These are phyloP conservation scores for Apodemia mormo DNA, from an alignment of 2,888 invertebrate species.

Conservation along the genomic window DNA sequence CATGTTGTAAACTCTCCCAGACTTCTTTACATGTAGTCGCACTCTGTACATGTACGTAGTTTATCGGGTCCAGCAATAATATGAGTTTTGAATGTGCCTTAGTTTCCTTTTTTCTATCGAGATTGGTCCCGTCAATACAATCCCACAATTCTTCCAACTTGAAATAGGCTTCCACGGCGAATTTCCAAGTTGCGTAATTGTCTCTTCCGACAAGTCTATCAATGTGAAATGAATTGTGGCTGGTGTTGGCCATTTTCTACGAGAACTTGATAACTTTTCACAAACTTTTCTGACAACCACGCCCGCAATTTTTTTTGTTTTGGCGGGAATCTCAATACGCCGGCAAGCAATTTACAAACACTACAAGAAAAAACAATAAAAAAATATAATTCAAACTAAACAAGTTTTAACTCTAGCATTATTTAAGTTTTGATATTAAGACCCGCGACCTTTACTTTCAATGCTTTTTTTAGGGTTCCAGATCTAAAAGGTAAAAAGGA, in stretches of 20 bases:
- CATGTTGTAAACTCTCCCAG: constrained; percentile 26
- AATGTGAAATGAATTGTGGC: not conserved
- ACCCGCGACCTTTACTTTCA: too few species aligned
- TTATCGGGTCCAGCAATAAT: not conserved
- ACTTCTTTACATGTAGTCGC: constrained; percentile 25
- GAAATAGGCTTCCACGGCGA: constrained; percentile 4
- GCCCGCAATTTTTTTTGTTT: constrained; percentile 2
- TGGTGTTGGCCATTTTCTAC: not conserved
- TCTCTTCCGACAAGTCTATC: constrained; percentile 2
- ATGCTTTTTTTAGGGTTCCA: too few species aligned
- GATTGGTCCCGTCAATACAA: not conserved
- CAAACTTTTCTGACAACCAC: too few species aligned
- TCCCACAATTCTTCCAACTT: constrained; percentile 6
- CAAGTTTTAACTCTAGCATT: too few species aligned
- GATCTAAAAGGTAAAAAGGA: too few species aligned
- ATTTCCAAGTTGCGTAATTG: constrained; percentile 12
- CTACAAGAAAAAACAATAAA: too few species aligned
- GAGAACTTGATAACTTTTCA: not conserved
- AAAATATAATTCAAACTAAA: too few species aligned
- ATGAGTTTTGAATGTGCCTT: not conserved
- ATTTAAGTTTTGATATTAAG: too few species aligned
- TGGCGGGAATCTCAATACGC: constrained; percentile 8
- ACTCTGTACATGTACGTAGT: constrained; percentile 9
- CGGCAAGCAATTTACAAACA: too few species aligned
- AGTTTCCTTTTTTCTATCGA: not conserved